Evolutionary conservation across 2,888 invertebrate species (phyloP).

Genomic region (Orthosia gothica): DNA sequence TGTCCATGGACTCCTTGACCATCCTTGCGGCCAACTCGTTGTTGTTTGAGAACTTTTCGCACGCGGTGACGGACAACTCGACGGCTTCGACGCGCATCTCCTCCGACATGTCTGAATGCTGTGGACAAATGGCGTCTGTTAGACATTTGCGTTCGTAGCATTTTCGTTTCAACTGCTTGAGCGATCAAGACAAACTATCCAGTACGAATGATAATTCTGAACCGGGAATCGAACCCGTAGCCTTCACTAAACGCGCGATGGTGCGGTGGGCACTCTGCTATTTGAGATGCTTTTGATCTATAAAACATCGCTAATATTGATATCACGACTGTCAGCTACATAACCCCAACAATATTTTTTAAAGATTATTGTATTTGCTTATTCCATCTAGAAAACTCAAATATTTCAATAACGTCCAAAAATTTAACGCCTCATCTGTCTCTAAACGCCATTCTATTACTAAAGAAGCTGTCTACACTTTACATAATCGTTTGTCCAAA

Average conservation of each 20-base stretch:
- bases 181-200: neutral
- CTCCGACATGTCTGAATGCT: conserved; percentile 98
- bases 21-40: conserved; percentile 97
- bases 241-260: too few species aligned
- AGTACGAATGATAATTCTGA: neutral
- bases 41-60: conserved; percentile 97
- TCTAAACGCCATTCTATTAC: conserved; percentile 47
- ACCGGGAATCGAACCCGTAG: neutral
- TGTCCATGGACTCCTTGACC: conserved; percentile 99
- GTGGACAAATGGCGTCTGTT: conserved; percentile 70
- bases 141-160: neutral
- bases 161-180: neutral
- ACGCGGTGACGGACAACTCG: conserved; percentile 97
- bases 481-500: conserved; percentile 59
- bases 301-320: neutral
- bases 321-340: neutral
- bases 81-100: conserved; percentile 98
- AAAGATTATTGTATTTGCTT: neutral
- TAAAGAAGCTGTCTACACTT: conserved; percentile 41
- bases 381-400: neutral
- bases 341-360: neutral
- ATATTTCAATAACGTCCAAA: neutral
- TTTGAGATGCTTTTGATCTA: neutral
- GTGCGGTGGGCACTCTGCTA: neutral
- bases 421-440: conserved; percentile 28